Evolutionary conservation across 1,140 invertebrate genomes (phyloP).

Genomic region (Aphidius ervi): DNA sequence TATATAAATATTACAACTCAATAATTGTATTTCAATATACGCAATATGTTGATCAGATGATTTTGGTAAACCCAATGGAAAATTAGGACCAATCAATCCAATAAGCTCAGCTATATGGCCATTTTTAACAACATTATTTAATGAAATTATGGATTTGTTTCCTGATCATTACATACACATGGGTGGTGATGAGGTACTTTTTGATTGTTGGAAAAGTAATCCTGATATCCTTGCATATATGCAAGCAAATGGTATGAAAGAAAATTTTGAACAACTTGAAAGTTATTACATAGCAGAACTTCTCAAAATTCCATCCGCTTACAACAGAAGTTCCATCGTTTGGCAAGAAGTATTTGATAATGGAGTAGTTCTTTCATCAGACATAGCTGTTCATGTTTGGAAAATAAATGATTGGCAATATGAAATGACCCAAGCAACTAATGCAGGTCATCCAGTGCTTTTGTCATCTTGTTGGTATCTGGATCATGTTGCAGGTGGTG

Average conservation of each 20-base stretch:
- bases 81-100: slow-evolving; percentile 77
- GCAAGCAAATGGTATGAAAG: slow-evolving; percentile 57
- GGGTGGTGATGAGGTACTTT: slow-evolving; percentile 88
- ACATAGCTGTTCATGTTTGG: slow-evolving; percentile 74
- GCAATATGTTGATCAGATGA: slow-evolving; percentile 12
- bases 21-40: too few relatives aligned
- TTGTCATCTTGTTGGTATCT: slow-evolving; percentile 84
- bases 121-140: slow-evolving; percentile 66
- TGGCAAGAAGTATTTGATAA: slow-evolving; percentile 89
- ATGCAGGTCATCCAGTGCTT: slow-evolving; percentile 61
- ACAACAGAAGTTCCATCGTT: slow-evolving; percentile 64
- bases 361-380: slow-evolving; percentile 59
- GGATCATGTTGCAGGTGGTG: slow-evolving; percentile 66
- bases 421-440: slow-evolving; percentile 54
- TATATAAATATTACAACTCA: not conserved
- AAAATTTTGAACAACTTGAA: slow-evolving; percentile 60
- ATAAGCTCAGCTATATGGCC: slow-evolving; percentile 60
- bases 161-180: slow-evolving; percentile 78
- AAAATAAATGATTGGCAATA: slow-evolving; percentile 44
- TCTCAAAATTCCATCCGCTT: slow-evolving; percentile 52
- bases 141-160: slow-evolving; percentile 67
- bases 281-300: slow-evolving; percentile 66
- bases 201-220: slow-evolving; percentile 80
- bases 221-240: slow-evolving; percentile 70
- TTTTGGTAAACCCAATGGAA: slow-evolving; percentile 51